Base-by-base conservation (phyloP, 1,140 invertebrate genomes). In the silkworm (Bombyx mori) region DNA sequence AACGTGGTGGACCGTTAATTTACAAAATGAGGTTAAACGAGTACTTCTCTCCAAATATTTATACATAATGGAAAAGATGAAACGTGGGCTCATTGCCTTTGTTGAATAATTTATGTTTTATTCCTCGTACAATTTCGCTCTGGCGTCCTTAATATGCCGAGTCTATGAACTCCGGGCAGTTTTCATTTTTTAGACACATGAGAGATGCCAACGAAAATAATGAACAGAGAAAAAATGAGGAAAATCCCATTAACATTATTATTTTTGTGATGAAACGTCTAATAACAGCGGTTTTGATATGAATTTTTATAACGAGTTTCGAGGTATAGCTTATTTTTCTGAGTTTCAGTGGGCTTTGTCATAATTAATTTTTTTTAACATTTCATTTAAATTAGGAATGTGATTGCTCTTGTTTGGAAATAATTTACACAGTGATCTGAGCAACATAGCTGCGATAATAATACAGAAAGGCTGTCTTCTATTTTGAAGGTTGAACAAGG, bases 71-170 rank as follows among this genome's bases (percentile, higher is more conserved):
- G 71, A 69, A 73, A 76, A 75, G 72, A 78, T 81, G 71, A 77
- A 81, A 78, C 76, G 78, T 77, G 74, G 69, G 67, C 68, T 65
- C 72, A 66, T 60, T 63, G 67, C 73, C 66, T 73, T 81, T 79
- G 73, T 75, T 79, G 78, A 81, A 81, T 81, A 77, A 81, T 79
- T 75, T 79, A 76, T 81, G 60, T 73, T 77, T 75, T 78, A 72
- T 78, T 78, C 71, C 71, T 72, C 70, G 68, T 75, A 71, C 65
- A 67, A 68, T 69, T 63, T 61, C 56, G 52, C 49, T 65, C 58
- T 63, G 64, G 65, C 69, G 65, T 60, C 52, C 61, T 67, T 73
- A 73, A 73, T 75, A 74, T 71, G 63, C 62, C 44, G 51, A 65
- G 64, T 66, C 60, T 66, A 68, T 63, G 58, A 60, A 68, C 66